Percentiles rank a stretch among this genome's conserved stretches.
These are phyloP conservation scores for Staurois parvus DNA, from an alignment of 2,797 vertebrate genomes.

Conservation along the genomic window DNA sequence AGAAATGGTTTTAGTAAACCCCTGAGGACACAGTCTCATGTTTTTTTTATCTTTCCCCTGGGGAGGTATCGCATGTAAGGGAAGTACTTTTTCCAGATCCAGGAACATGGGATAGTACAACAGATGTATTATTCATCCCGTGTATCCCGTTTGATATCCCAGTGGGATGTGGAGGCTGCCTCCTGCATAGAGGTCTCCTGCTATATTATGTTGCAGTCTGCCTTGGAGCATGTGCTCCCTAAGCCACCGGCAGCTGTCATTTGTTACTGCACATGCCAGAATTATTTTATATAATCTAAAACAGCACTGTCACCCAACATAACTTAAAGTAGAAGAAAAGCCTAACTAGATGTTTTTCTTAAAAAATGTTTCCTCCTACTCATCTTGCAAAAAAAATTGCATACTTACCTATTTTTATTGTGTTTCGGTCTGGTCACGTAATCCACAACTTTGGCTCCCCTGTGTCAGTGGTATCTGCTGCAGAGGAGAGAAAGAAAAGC, in stretches of 20 bases:
- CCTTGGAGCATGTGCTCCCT: background rate
- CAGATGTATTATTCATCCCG: background rate
- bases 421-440: too few species aligned
- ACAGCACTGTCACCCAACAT: background rate
- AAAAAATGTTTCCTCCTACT: too few species aligned
- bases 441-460: too few species aligned
- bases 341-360: too few species aligned
- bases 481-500: too few species aligned
- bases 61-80: slow-evolving; percentile 4
- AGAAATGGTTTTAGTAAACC: slow-evolving; percentile 11
- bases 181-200: background rate
- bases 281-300: background rate
- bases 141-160: slow-evolving; percentile 1
- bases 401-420: too few species aligned
- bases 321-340: too few species aligned
- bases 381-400: too few species aligned
- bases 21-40: slow-evolving; percentile 4
- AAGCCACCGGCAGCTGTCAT: background rate
- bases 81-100: background rate
- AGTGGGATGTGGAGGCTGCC: background rate
- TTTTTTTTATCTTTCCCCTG: background rate
- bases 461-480: too few species aligned
- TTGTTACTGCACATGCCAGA: background rate
- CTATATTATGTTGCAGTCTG: background rate
- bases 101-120: background rate